Conservation (phyloP, 2,113 vertebrate genomes). For the Ailuropoda melanoleuca region DNA sequence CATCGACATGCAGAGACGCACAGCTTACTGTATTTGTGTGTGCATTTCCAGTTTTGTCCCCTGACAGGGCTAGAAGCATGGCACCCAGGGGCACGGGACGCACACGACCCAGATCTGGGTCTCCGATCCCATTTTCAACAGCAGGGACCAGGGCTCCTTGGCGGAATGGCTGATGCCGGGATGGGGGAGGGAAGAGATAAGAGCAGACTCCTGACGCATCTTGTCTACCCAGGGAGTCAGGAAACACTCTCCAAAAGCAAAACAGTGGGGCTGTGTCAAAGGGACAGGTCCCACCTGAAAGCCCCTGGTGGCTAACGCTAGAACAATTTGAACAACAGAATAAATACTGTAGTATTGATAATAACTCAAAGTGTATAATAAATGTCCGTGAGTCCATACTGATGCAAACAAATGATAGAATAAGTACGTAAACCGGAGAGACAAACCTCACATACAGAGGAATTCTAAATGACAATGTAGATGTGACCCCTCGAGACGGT, state of each 20-base stretch:
- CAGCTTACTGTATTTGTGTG: neutral
- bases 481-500: neutral
- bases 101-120: rapidly evolving
- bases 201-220: neutral
- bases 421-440: neutral
- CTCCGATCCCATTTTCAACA: neutral
- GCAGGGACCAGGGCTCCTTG: neutral
- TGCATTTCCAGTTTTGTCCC: neutral
- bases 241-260: neutral
- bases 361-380: neutral
- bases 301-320: neutral
- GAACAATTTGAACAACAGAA: neutral
- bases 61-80: neutral
- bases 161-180: neutral
- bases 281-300: neutral
- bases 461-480: neutral
- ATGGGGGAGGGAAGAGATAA: neutral
- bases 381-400: neutral
- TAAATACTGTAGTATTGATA: neutral
- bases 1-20: rapidly evolving
- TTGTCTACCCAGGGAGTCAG: neutral
- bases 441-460: neutral
- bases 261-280: neutral
- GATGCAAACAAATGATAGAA: neutral
- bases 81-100: neutral